Percentiles rank a stretch among this genome's conserved stretches.
These are phyloP conservation scores for Apistogramma diplotaenia DNA, from an alignment of 2,113 vertebrate genomes.

Conservation along the genomic window DNA sequence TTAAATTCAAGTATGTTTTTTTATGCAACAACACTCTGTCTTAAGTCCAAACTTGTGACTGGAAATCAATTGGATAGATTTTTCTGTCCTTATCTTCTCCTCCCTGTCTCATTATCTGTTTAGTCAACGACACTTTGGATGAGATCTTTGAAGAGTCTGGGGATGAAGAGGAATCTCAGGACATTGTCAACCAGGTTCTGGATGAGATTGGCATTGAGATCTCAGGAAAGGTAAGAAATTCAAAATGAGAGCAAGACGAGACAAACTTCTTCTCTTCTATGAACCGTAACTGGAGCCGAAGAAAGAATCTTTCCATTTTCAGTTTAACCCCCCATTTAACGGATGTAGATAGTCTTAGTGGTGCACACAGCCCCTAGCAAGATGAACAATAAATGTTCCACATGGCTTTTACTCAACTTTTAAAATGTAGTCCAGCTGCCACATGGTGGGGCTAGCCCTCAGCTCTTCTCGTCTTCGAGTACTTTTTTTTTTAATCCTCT, in stretches of 20 bases:
- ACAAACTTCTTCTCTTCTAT: not conserved
- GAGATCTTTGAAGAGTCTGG: conserved; percentile 96
- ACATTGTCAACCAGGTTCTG: conserved; percentile 96
- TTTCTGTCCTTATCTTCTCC: not conserved
- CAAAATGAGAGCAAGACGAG: not conserved
- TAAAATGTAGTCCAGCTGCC: conserved; percentile 59
- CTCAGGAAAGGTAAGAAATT: conserved; percentile 86
- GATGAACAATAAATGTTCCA: conserved; percentile 11
- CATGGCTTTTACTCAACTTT: conserved; percentile 23
- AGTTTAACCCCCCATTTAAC: not conserved
- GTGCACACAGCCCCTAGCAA: not conserved
- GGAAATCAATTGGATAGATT: not conserved
- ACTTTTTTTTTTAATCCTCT: not conserved
- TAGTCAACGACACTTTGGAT: conserved; percentile 93
- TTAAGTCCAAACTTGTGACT: conserved; percentile 12
- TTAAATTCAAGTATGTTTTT: not conserved
- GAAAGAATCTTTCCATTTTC: not conserved
- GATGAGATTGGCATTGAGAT: conserved; percentile 99
- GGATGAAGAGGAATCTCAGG: conserved; percentile 97
- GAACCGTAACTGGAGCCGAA: not conserved
- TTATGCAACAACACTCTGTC: not conserved
- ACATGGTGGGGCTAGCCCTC: conserved; percentile 62
- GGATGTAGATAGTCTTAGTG: not conserved
- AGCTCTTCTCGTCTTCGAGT: conserved; percentile 26
- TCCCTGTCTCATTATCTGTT: not conserved